phyloP scores from a whole-genome alignment of 2,113 vertebrate species.

The Pelmatolapia mariae region DNA sequence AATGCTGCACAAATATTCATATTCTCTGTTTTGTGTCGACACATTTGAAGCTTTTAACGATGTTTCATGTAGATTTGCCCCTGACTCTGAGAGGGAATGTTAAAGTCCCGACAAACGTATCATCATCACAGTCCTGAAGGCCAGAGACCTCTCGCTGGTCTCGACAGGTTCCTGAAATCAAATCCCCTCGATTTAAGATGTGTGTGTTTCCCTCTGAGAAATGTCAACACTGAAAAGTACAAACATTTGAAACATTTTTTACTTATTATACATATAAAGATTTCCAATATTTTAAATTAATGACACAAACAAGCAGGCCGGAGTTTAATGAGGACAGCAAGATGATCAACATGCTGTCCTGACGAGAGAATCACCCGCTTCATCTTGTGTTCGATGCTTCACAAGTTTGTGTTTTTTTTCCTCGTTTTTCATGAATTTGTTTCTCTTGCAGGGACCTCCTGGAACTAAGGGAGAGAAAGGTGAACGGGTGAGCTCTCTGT shows the following conservation, averaged over 20 bases:
- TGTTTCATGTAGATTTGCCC: neutral
- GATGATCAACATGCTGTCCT: neutral
- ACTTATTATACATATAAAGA: rapidly evolving
- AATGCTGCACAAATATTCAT: neutral
- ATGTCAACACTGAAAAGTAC: too few relatives aligned
- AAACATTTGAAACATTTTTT: neutral
- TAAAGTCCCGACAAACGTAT: rapidly evolving
- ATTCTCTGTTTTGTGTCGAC: neutral
- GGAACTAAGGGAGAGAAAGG: slow-evolving; percentile 90
- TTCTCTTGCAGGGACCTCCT: slow-evolving; percentile 74
- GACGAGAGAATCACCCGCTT: neutral
- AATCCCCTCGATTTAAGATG: rapidly evolving
- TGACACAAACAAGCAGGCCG: neutral
- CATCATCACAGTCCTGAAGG: neutral
- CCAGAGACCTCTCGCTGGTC: neutral
- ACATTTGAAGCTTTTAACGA: rapidly evolving
- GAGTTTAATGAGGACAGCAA: rapidly evolving
- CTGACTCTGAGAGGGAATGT: neutral
- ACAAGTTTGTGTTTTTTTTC: neutral
- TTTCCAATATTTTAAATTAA: neutral
- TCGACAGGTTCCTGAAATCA: rapidly evolving
- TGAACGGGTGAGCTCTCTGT: slow-evolving; percentile 81
- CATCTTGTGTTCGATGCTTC: neutral
- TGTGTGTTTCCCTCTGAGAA: neutral
- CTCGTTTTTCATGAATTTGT: neutral